phyloP scores from a whole-genome alignment of 1,140 invertebrate genomes.

The Bicyclus anynana region DNA sequence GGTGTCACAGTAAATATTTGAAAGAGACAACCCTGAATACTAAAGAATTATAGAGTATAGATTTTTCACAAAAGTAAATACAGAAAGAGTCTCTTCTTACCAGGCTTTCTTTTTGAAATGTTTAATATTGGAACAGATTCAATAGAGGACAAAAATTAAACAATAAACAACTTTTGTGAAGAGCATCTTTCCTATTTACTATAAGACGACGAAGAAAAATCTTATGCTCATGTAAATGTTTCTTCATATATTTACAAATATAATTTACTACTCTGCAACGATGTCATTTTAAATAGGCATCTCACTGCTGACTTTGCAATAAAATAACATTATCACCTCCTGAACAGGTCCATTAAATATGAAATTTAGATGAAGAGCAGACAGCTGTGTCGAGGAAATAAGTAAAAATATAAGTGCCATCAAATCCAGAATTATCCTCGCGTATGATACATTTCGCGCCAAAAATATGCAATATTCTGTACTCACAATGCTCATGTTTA shows the following conservation, averaged over 20 bases:
- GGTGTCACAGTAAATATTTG: too few species aligned
- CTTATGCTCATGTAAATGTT: too few species aligned
- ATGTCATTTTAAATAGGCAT: conserved; percentile 8
- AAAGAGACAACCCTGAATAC: too few species aligned
- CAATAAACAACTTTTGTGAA: too few species aligned
- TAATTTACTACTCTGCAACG: not conserved
- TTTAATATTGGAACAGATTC: too few species aligned
- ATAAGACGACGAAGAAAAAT: too few species aligned
- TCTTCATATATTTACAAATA: not conserved
- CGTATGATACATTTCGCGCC: conserved; percentile 5
- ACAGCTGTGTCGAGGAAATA: conserved; percentile 13
- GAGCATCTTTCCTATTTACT: too few species aligned
- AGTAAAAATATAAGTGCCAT: conserved; percentile 17
- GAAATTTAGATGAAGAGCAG: conserved; percentile 21
- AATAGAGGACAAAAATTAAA: too few species aligned
- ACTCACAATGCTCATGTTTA: not conserved
- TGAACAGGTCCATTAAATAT: conserved; percentile 24
- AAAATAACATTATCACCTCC: conserved; percentile 21
- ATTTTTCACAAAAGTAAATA: too few species aligned
- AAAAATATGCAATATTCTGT: not conserved
- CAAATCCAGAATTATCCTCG: conserved; percentile 7
- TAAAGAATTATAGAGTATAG: too few species aligned
- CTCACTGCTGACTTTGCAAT: conserved; percentile 4
- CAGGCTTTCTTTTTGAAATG: too few species aligned
- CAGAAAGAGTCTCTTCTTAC: too few species aligned